Base-by-base conservation (phyloP, 2,797 vertebrate genomes). In the Brachyalestes nurse region DNA sequence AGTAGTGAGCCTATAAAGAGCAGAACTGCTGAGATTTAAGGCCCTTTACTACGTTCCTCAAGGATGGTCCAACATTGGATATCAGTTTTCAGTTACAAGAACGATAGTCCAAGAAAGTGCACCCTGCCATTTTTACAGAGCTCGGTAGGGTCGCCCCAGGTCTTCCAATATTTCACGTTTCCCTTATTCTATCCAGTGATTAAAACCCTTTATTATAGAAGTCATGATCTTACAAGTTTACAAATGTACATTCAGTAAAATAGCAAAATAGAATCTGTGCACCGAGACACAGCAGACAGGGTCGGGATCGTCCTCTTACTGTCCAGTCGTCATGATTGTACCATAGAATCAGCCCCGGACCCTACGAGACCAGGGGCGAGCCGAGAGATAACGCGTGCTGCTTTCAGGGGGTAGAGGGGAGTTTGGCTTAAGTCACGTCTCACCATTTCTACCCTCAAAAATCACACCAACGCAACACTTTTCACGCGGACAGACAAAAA, bases 321-420 rank as follows among this genome's bases (percentile, higher is more conserved):
- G 77, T 82, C 74, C 79, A 57, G 77, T 71, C 55, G 71, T 65
- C 81, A 80, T 93, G 93, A 94, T 94, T 94, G 93, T 94, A 92
- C 92, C 90, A 89, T 91, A 88, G 89, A 87, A 85, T 53, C 47
- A 67, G 72, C 57, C 72, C 85, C 71, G 86, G 87, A 86, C 88
- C 62, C 60, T 64, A 78, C 75, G 60, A 86, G 80, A 83, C 86
- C 83, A 78, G 73, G 83, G 47, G 76, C 85, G 86, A 64, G 42
- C 84, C 78, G 75, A 55, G 76, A 80, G 28, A 67, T 76, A 89
- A 84, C 79, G 86, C 84, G 61, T 82, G 79, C 80, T 87, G 72
- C 86, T 77, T 84, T 83, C 83, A 51, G 70, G 73, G 55, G 58
- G 80, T 25, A 74, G 66, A 58, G 19, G 72, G 78, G 79, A 78